Conservation (phyloP, 2,888 invertebrate species). For the Danaus chrysippus region DNA sequence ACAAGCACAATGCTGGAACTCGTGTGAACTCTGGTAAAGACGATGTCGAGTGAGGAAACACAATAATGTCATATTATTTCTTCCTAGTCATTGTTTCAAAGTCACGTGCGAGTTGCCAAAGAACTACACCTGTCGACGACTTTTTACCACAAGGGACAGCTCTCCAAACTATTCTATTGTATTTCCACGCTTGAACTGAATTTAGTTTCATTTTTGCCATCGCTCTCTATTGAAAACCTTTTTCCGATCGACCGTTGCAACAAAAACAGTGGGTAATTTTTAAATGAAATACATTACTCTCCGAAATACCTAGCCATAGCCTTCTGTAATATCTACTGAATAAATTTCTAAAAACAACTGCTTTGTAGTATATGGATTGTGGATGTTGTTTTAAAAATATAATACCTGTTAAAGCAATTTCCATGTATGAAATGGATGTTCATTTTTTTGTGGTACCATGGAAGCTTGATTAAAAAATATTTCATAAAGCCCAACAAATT, state of each 20-base stretch:
- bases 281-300: conserved; percentile 21
- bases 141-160: conserved; percentile 53
- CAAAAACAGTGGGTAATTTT: conserved; percentile 24
- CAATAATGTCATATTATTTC: conserved; percentile 31
- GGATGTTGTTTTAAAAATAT: no score
- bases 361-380: no score
- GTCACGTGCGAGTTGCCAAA: conserved; percentile 55
- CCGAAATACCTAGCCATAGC: no score
- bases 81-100: conserved; percentile 49
- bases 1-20: conserved; percentile 8
- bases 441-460: no score
- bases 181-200: conserved; percentile 45
- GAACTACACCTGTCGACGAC: conserved; percentile 58
- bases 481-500: no score
- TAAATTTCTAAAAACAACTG: no score
- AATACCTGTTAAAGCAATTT: no score
- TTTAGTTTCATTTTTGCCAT: conserved; percentile 52
- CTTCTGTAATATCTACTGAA: no score
- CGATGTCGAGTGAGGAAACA: conserved; percentile 23
- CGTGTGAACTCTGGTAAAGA: conserved; percentile 17
- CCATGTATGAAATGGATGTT: no score
- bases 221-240: conserved; percentile 46
- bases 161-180: conserved; percentile 61
- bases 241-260: conserved; percentile 31
- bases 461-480: no score